Evolutionary conservation across 2,113 vertebrate species (phyloP), one percentile per base, ranked within the genome.

Genomic region (Amblyornis subalaris): DNA sequence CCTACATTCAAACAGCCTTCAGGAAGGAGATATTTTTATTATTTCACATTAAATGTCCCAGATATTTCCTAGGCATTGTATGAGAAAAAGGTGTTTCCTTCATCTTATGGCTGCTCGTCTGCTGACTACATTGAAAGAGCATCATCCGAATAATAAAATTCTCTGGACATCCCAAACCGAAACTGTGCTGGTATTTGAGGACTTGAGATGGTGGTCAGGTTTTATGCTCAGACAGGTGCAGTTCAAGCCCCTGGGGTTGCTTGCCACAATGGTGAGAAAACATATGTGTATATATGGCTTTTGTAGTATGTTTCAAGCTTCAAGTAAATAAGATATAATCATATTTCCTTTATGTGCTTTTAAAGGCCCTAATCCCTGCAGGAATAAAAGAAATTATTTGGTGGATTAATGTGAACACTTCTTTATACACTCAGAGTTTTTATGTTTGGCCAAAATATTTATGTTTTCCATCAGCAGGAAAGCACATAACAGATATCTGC

Each of bases 401-500:
- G 21, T 45, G 57, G 57, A 90, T 86, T 87, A 78, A 93, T 77
- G 53, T 60, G 77, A 92, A 67, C 61, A 65, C 23, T 94, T 93
- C 44, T 38, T 81, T 91, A 81, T 44, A 42, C 26, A 86, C 38
- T 29, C 28, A 38, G 25, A 48, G 33, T 8, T 91, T 92, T 89
- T 67, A 86, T 61, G 36, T 44, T 81, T 81, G 45, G 40, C 20
- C 38, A 81, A 90, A 94, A 92, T 88, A 80, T 90, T 88, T 92
- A 85, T 85, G 67, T 53, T 90, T 91, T 65, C 42, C 42, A 65
- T 88, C 58, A 72, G 62, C 5, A 70, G 61, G 64, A 90, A 92
- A 81, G 57, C 33, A 31, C 12, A 10, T 74, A 76, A 78, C 14
- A 50, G 31, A 15, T 90, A 90, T 57, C 91, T 92, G 69, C 42